These are phyloP conservation scores for Acrocephalus kingi DNA, from an alignment of 2,113 vertebrate species.

Conservation along the genomic window DNA sequence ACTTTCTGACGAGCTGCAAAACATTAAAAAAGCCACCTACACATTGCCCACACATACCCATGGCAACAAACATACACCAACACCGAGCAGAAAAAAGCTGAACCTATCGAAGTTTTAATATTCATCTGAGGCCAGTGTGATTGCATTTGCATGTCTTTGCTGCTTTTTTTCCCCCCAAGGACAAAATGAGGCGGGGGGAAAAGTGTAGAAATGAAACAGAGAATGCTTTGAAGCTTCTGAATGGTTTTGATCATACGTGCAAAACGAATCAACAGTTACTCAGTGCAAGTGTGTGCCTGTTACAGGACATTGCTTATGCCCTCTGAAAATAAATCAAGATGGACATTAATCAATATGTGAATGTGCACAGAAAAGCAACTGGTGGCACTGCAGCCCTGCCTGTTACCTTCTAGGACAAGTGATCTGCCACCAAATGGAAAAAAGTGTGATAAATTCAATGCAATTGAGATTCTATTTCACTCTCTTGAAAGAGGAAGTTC, in stretches of 20 bases:
- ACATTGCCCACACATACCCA: slow-evolving; percentile 41
- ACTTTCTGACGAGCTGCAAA: slow-evolving; percentile 13
- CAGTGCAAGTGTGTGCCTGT: neutral
- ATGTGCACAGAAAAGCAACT: slow-evolving; percentile 21
- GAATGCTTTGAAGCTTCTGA: slow-evolving; percentile 39
- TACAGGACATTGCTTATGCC: slow-evolving; percentile 8
- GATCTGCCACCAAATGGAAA: neutral
- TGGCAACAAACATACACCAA: slow-evolving; percentile 11
- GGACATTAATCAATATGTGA: slow-evolving; percentile 29
- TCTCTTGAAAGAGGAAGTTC: neutral
- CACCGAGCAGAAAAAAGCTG: neutral
- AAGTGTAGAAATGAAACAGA: neutral
- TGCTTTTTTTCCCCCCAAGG: neutral
- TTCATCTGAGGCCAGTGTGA: slow-evolving; percentile 38
- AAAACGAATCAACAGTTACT: slow-evolving; percentile 36
- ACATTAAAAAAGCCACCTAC: slow-evolving; percentile 41
- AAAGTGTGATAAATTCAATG: neutral
- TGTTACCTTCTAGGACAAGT: neutral
- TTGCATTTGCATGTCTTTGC: slow-evolving; percentile 56
- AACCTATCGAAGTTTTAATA: slow-evolving; percentile 51
- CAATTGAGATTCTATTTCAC: neutral
- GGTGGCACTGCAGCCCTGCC: neutral
- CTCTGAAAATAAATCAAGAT: slow-evolving; percentile 42
- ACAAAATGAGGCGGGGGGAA: neutral
- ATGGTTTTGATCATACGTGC: slow-evolving; percentile 13